Evolutionary conservation across 1,140 invertebrate species (phyloP).

Genomic region (Cydia amplana): DNA sequence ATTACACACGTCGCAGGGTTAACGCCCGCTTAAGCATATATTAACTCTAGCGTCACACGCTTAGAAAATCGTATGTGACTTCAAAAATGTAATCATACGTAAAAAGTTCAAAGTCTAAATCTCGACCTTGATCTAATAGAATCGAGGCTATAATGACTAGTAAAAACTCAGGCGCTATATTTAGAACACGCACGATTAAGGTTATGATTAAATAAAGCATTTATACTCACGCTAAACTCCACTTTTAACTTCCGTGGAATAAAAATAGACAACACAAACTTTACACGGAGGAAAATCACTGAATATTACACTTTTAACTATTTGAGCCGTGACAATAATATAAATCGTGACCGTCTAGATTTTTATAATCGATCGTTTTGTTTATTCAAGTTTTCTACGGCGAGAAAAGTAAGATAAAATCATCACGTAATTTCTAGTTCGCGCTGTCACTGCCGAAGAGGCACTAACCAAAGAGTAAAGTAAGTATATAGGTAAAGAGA

Average conservation of each 20-base stretch:
- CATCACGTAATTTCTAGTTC: slow-evolving; percentile 23
- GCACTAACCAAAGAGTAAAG: too few species aligned
- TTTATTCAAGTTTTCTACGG: slow-evolving; percentile 26
- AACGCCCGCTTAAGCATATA: not conserved
- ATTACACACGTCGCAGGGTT: not conserved
- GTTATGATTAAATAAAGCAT: slow-evolving; percentile 20
- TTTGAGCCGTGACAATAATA: too few species aligned
- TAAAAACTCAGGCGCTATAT: slow-evolving; percentile 3
- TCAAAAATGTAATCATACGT: not conserved
- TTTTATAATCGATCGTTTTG: not conserved
- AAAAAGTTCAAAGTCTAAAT: slow-evolving; percentile 44
- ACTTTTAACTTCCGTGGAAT: not conserved
- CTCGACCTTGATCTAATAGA: slow-evolving; percentile 39
- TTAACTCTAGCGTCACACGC: not conserved
- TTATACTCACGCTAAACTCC: slow-evolving; percentile 3
- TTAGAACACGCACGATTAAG: slow-evolving; percentile 13
- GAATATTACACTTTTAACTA: slow-evolving; percentile 5
- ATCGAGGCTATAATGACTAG: slow-evolving; percentile 14
- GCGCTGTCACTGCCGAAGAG: slow-evolving; percentile 12
- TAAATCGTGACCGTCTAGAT: not conserved
- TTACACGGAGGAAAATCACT: not conserved
- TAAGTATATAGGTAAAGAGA: too few species aligned
- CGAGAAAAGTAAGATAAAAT: slow-evolving; percentile 17
- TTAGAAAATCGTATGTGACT: not conserved
- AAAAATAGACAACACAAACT: not conserved